Evolutionary conservation across 1,140 invertebrate species (phyloP).

Genomic region (Neotoxoptera formosana): DNA sequence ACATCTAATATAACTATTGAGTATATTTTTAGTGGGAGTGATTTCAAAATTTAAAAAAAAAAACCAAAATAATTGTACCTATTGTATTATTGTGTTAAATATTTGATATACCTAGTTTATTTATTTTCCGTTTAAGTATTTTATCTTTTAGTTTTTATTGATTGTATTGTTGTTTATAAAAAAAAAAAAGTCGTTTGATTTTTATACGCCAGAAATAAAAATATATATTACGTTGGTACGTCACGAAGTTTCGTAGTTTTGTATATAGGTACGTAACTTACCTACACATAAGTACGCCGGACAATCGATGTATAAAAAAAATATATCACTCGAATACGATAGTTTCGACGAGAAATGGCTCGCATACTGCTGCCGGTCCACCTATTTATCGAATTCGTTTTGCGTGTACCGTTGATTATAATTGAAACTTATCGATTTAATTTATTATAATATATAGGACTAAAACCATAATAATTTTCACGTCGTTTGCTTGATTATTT

Average conservation of each 20-base stretch:
- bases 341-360: neutral
- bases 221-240: neutral
- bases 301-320: neutral
- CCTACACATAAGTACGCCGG: neutral
- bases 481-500: neutral
- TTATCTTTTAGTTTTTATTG: neutral
- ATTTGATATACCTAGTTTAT: no score
- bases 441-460: neutral
- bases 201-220: neutral
- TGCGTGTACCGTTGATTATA: neutral
- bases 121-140: no score
- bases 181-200: neutral
- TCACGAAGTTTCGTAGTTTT: neutral
- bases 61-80: no score
- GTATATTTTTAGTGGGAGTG: no score
- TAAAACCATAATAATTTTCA: neutral
- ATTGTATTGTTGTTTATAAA: neutral
- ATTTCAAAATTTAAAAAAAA: no score
- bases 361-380: no score
- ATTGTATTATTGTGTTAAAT: no score
- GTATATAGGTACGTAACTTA: neutral
- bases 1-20: no score
- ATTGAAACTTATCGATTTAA: neutral
- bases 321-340: neutral
- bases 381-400: neutral